Evolutionary conservation across 2,888 invertebrate genomes (phyloP), one percentile per base, ranked within the genome.

Genomic region (Nemotelus pantherinus): DNA sequence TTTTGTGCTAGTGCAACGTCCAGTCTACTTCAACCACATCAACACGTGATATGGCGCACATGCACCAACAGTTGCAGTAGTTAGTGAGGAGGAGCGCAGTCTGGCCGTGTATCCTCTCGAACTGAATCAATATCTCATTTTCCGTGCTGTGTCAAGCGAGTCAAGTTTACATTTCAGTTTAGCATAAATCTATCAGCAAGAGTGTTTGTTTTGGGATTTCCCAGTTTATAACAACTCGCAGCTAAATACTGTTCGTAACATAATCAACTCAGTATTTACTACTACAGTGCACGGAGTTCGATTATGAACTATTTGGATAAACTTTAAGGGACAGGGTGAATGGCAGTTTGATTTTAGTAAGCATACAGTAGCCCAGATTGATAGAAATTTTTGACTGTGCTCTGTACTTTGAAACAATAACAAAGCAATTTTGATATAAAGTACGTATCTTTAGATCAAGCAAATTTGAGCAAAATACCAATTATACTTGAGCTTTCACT

Each of bases 201-300:
- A 39, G 60, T 74, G 48, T 74, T 74, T 74, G 74, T 74, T 74
- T 74, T 74, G 74, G 74, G 74, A 74, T 74, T 74, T 74, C 74
- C 74, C 74, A 74, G 60, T 74, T 60, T 50, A 63, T 74, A 74
- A 58, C 70, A 70, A 70, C 50, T 70, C 70, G 67, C 67, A 70
- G 53, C 10, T 68, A 41, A 55, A 41, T 25, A 25, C 25, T 25
- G 53, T 70, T 45, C 53, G 53, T 41, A 55, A 55, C 44, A 70
- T 70, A 70, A 70, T 70, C 70, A 55, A 55, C 53, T 55, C 2
- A 53, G 41, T 50, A 70, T 70, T 70, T 55, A 70, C 70, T 70
- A 53, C 70, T n/a, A 25, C 25, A 25, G 68, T 10, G 53, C 41
- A 55, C n/a, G 7, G 45, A 45, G 25, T 10, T 5, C 41, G 60